Evolutionary conservation across 2,888 invertebrate genomes (phyloP), one percentile per base, ranked within the genome.

Genomic region (Thymelicus sylvestris): DNA sequence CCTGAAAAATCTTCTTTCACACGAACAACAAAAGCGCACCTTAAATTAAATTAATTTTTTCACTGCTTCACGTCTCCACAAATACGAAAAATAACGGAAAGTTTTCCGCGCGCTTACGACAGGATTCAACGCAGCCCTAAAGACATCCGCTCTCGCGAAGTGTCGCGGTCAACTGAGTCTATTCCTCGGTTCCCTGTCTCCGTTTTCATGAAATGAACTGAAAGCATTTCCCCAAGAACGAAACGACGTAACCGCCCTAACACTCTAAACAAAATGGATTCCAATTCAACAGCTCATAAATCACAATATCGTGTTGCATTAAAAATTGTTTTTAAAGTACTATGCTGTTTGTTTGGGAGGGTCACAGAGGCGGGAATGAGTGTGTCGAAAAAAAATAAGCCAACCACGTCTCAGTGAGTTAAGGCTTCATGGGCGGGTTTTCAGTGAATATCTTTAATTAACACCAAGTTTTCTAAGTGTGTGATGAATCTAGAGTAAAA

Each of bases 361-460:
- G 92, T 86, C 92, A 82, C 90, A 89, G 90, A 93, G 93, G 93
- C 93, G 93, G 93, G 93, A 93, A 93, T 93, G 93, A 93, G 88
- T 89, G 87, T 87, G 89, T 86, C 85, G 88, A 92, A 93, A 93
- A 93, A 93, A 93, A 93, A 91, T 92, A 93, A 93, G 87, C 93
- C 93, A 93, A 93, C 93, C 93, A 89, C 92, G 93, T 90, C 91
- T 90, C 92, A 86, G 85, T 92, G 90, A 92, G 87, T 90, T 89
- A 90, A 90, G 87, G 92, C 87, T 89, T 84, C 88, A 87, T 87
- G 92, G 93, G 93, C 93, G 93, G 91, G 91, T 86, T 88, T 88
- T 79, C 81, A 85, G 83, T 81, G 88, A 90, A 88, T 88, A 90
- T 93, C 91, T 91, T 92, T 93, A 93, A 93, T 93, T 93, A 93